A percentile compares a stretch with the other conserved stretches of the same genome.
These are phyloP conservation scores for Amblyjoppa proteus DNA, from an alignment of 2,888 invertebrate species.

Conservation along the genomic window DNA sequence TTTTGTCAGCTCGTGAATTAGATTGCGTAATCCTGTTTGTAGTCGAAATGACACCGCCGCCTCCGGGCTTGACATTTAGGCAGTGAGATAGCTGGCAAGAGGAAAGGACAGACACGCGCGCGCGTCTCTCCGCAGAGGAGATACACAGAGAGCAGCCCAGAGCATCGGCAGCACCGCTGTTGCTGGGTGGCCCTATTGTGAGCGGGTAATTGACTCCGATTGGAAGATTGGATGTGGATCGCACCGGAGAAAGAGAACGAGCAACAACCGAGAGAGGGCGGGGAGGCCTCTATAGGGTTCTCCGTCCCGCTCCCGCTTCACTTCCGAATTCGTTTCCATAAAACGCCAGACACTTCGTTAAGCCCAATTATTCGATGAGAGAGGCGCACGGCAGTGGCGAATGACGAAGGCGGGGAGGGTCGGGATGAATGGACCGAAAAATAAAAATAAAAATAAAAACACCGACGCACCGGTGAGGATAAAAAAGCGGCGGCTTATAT, in stretches of 20 bases:
- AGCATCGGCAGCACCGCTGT: constrained; percentile 48
- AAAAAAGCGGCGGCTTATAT: constrained; percentile 56
- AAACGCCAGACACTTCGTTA: constrained; percentile 82
- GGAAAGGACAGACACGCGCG: constrained; percentile 34
- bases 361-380: constrained; percentile 80
- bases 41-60: constrained; percentile 83
- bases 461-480: constrained; percentile 7
- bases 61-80: constrained; percentile 82
- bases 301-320: constrained; percentile 69
- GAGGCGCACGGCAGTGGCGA: constrained; percentile 52
- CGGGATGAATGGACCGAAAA: background rate
- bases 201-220: constrained; percentile 84
- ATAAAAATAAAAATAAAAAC: constrained; percentile 6
- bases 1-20: constrained; percentile 83
- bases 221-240: constrained; percentile 84
- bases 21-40: constrained; percentile 84
- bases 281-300: constrained; percentile 14
- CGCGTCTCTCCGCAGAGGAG: constrained; percentile 70
- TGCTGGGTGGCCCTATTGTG: constrained; percentile 77
- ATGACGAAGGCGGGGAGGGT: constrained; percentile 15
- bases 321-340: constrained; percentile 82
- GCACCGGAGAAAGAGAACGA: constrained; percentile 67
- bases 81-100: constrained; percentile 67
- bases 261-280: constrained; percentile 1
- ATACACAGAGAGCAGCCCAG: constrained; percentile 7